Conservation (phyloP, 2,888 invertebrate genomes). For the Athripsodes cinereus region DNA sequence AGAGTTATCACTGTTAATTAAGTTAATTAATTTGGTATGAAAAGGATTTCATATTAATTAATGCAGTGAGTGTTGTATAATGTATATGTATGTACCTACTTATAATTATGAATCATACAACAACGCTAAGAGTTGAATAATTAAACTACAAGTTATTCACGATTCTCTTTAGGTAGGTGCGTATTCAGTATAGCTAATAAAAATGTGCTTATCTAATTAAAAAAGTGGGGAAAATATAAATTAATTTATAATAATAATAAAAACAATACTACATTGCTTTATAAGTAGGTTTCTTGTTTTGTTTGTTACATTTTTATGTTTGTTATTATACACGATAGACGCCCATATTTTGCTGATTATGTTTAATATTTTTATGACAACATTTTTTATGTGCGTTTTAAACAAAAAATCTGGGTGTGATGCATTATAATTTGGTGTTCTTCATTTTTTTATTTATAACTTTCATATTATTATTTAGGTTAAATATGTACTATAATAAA, state of each 20-base stretch:
- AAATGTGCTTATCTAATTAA: neutral
- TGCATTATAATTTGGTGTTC: no score
- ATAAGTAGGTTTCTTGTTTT: neutral
- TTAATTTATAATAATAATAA: neutral
- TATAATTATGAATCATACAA: neutral
- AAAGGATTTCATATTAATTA: neutral
- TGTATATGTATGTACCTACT: neutral
- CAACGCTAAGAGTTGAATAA: neutral
- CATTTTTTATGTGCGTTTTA: no score
- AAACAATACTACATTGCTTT: no score
- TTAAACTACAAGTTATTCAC: neutral
- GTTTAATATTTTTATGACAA: no score
- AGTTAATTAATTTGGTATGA: slow-evolving; percentile 1
- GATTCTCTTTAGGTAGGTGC: no score
- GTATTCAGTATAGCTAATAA: neutral
- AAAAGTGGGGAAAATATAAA: neutral
- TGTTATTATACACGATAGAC: no score
- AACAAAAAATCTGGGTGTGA: no score
- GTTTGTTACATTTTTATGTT: no score
- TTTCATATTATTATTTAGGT: no score
- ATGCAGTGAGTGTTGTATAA: slow-evolving; percentile 2
- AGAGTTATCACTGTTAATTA: slow-evolving; percentile 1
- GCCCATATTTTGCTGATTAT: no score
- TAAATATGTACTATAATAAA: no score
- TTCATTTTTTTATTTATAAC: no score